phyloP scores from a whole-genome alignment of 2,797 vertebrate genomes.

The Cirrhinus mrigala region DNA sequence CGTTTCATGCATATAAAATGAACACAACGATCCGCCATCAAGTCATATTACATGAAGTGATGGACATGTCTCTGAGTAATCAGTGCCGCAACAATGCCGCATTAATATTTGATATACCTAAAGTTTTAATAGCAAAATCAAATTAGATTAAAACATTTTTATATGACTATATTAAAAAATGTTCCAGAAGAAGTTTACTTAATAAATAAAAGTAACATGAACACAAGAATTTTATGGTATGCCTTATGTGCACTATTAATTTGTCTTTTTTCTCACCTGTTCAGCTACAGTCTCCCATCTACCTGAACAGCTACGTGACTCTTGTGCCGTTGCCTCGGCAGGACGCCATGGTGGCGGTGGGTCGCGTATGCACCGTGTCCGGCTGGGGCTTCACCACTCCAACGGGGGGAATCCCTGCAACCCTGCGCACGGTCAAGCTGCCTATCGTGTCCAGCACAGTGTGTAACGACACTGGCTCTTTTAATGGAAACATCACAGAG shows the following conservation, averaged over 20 bases:
- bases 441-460: constrained; percentile 77
- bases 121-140: background rate
- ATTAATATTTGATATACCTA: background rate
- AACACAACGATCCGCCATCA: background rate
- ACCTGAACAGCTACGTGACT: constrained; percentile 78
- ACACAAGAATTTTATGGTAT: background rate
- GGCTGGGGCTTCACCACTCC: constrained; percentile 83
- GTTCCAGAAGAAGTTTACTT: too few species aligned
- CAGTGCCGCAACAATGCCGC: background rate
- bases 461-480: constrained; percentile 82
- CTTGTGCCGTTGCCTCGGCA: constrained; percentile 78
- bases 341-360: constrained; percentile 66
- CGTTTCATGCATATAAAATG: constrained; percentile 31
- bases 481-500: constrained; percentile 78
- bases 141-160: background rate
- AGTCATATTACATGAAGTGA: constrained; percentile 7
- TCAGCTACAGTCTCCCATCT: constrained; percentile 78
- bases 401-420: constrained; percentile 70
- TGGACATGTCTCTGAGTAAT: background rate
- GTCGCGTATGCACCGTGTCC: constrained; percentile 80
- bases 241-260: background rate
- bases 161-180: too few species aligned
- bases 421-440: constrained; percentile 78
- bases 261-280: constrained; percentile 12
- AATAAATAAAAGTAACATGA: background rate